Evolutionary conservation across 2,888 invertebrate species (phyloP).

Genomic region (Rhimphoctona megacephalus): DNA sequence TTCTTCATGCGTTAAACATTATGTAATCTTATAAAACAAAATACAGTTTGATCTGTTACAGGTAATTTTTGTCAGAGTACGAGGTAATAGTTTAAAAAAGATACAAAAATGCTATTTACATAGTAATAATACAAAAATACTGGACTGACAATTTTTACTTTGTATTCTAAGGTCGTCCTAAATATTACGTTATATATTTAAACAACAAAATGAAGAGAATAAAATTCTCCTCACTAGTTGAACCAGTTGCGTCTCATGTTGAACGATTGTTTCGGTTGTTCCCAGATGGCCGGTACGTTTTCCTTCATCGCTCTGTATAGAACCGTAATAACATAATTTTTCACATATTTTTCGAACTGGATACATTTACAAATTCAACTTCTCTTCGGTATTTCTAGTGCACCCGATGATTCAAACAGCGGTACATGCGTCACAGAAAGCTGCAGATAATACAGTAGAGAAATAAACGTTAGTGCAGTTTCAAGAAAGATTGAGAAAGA

Average conservation of each 20-base stretch:
- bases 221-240: slow-evolving; percentile 46
- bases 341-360: slow-evolving; percentile 36
- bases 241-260: slow-evolving; percentile 60
- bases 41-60: slow-evolving; percentile 25
- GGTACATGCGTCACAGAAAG: slow-evolving; percentile 47
- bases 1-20: not conserved
- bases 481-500: not conserved
- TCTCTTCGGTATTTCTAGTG: slow-evolving; percentile 41
- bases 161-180: slow-evolving; percentile 28
- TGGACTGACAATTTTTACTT: slow-evolving; percentile 29
- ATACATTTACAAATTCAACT: slow-evolving; percentile 20
- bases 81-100: slow-evolving; percentile 29
- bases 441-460: slow-evolving; percentile 45
- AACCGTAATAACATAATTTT: slow-evolving; percentile 63
- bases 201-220: not conserved
- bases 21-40: slow-evolving; percentile 17
- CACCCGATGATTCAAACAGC: slow-evolving; percentile 12
- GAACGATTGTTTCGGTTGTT: slow-evolving; percentile 54
- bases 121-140: slow-evolving; percentile 46
- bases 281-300: slow-evolving; percentile 72
- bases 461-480: slow-evolving; percentile 2
- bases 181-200: not conserved
- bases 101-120: slow-evolving; percentile 37
- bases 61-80: slow-evolving; percentile 17
- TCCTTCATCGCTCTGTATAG: slow-evolving; percentile 74